Base-by-base conservation (phyloP, 2,113 vertebrate species). In the Columbina picui region DNA sequence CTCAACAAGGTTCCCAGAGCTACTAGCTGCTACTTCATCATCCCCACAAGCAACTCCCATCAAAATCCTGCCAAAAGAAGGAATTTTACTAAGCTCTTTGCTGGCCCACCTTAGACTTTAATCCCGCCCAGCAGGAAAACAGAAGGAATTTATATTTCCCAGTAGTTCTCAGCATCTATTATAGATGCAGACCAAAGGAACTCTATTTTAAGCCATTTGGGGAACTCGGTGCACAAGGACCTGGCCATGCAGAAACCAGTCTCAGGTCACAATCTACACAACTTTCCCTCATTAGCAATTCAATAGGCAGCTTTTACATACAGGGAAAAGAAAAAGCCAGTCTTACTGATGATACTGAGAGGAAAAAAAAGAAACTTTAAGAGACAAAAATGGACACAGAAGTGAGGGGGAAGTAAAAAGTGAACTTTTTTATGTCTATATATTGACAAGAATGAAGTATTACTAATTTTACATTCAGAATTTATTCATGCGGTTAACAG, bases 381-480 rank as follows among this genome's bases (percentile, higher is more conserved):
- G 91, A 82, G 34, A 67, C 43, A 82, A 65, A 84, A 68, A 87
- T 2, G 5, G 70, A 60, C 39, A 57, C 27, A 89, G 34, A 63
- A 81, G 14, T 47, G 57, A 79, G 53, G 45, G 45, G 30, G 12
- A 75, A 65, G 43, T 71, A 94, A 29, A 71, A 84, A 65, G 11
- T 1, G 1, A 95, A 69, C 15, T 61, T 71, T 21, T 43, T 9
- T 8, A 38, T 29, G 12, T 50, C 93, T 85, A 32, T 67, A 52
- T 50, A 73, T 71, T 8, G 27, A 85, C 53, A 91, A 90, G 55
- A 69, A 36, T 90, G 47, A 84, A 87, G 63, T 0, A 11, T 88
- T 93, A 70, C 78, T 91, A 85, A 93, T 76, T 91, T 95, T 78
- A 90, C 76, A 80, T 73, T 89, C 84, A 74, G 63, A 83, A 91